phyloP scores from a whole-genome alignment of 2,797 vertebrate species.

The Rhynchonycteris naso region DNA sequence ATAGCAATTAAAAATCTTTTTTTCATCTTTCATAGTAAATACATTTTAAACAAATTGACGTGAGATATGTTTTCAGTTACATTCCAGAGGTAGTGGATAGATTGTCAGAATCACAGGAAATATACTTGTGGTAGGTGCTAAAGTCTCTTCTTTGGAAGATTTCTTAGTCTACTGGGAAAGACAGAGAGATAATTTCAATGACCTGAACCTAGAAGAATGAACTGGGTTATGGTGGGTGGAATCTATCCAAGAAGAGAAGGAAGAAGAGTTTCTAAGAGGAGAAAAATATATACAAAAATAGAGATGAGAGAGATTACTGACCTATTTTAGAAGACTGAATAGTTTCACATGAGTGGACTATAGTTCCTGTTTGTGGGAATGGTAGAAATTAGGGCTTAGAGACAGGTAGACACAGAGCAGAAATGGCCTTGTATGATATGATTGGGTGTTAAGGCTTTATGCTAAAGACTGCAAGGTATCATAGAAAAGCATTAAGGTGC shows the following conservation, averaged over 20 bases:
- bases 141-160: background rate
- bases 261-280: background rate
- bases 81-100: background rate
- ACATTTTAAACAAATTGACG: conserved; percentile 20
- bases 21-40: background rate
- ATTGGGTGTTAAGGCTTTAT: background rate
- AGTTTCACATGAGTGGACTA: background rate
- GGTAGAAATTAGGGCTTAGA: background rate
- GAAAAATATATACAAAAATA: background rate
- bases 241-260: background rate
- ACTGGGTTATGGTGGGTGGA: background rate
- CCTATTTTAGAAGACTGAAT: background rate
- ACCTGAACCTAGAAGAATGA: background rate
- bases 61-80: background rate
- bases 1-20: background rate
- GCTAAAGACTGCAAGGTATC: background rate
- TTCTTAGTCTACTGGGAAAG: background rate
- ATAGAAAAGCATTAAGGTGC: background rate
- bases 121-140: background rate
- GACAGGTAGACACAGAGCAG: background rate
- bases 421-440: background rate
- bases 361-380: background rate
- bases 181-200: background rate
- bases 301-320: background rate
- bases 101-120: background rate